Conservation (phyloP, 1,140 invertebrate genomes). For the Penaeus indicus region DNA sequence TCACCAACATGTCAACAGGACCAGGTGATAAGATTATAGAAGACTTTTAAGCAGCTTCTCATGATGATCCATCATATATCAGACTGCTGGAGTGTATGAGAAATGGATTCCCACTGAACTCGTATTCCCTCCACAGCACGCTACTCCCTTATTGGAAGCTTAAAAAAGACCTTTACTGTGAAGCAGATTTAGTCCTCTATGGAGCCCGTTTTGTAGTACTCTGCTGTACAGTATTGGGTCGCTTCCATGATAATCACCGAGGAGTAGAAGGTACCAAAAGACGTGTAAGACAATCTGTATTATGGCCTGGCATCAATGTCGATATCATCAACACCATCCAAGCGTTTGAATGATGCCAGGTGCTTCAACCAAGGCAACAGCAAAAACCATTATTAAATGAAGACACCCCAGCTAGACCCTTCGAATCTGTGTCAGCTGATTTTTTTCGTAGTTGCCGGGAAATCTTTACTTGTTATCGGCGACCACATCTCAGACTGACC, state of each 20-base stretch:
- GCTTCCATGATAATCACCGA: neutral
- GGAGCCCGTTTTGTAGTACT: no score
- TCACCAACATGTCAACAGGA: neutral
- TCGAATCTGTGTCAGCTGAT: no score
- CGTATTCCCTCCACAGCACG: neutral
- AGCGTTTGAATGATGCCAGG: neutral
- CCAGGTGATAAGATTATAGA: neutral
- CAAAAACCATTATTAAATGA: no score
- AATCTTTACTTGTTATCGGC: no score
- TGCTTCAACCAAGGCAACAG: neutral
- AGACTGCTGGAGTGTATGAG: neutral
- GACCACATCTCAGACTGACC: no score
- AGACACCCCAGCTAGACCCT: no score
- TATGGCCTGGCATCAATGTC: neutral
- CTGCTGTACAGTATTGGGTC: no score
- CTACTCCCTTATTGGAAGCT: no score
- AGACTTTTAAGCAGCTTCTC: no score
- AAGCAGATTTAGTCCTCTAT: no score
- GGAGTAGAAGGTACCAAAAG: neutral
- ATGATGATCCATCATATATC: neutral
- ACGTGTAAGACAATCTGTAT: neutral
- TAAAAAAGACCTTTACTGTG: no score
- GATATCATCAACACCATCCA: neutral
- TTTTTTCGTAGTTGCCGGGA: no score
- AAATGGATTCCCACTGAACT: neutral